Conservation (phyloP, 2,888 invertebrate species). For the Ctena decussata region DNA sequence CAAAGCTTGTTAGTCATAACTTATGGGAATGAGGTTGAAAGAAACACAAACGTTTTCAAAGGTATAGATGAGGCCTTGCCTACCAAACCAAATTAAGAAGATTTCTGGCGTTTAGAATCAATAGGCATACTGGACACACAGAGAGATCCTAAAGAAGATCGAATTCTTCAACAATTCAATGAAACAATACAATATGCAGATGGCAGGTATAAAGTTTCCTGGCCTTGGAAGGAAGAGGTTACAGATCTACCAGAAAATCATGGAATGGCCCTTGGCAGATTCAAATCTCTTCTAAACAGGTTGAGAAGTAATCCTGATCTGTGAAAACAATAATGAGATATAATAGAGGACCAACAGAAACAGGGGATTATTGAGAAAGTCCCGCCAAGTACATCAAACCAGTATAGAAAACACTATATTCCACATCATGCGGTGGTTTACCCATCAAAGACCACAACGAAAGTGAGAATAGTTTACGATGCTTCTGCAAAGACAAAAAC, state of each 20-base stretch:
- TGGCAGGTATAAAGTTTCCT: slow-evolving; percentile 26
- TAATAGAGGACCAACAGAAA: slow-evolving; percentile 33
- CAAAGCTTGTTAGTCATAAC: not conserved
- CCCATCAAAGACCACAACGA: slow-evolving; percentile 15
- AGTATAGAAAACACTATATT: slow-evolving; percentile 24
- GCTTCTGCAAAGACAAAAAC: slow-evolving; percentile 30
- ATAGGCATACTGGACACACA: not conserved
- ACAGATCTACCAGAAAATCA: slow-evolving; percentile 23
- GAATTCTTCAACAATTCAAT: too few species aligned
- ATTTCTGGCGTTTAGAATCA: not conserved
- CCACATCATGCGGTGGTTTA: slow-evolving; percentile 37
- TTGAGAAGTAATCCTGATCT: slow-evolving; percentile 20
- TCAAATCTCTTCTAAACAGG: slow-evolving; percentile 27
- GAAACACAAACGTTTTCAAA: too few species aligned
- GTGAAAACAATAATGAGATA: slow-evolving; percentile 11
- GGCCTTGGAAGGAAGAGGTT: slow-evolving; percentile 39
- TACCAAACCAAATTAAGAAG: not conserved
- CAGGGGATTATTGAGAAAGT: slow-evolving; percentile 44
- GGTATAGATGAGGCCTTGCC: not conserved
- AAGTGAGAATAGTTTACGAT: slow-evolving; percentile 26
- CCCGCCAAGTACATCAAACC: not conserved
- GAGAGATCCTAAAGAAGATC: too few species aligned
- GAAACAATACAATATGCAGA: slow-evolving; percentile 25
- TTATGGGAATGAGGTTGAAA: too few species aligned
- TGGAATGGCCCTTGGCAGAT: slow-evolving; percentile 25